Percentiles rank a stretch among this genome's conserved stretches.
phyloP scores from a whole-genome alignment of 1,140 invertebrate genomes.

The Calycopis cecrops region DNA sequence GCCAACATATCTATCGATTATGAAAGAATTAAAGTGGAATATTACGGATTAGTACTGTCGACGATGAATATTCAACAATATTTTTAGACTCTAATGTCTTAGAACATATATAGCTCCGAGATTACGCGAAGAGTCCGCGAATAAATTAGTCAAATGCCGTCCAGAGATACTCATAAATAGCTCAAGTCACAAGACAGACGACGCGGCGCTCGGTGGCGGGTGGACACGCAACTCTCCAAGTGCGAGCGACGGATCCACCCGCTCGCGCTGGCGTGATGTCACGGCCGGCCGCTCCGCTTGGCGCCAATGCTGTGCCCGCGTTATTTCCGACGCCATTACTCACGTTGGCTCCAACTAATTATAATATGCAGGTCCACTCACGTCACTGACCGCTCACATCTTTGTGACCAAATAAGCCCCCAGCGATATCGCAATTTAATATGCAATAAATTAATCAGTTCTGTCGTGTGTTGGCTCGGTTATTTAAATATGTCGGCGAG shows the following conservation, averaged over 20 bases:
- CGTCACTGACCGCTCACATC: constrained; percentile 70
- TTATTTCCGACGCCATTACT: constrained; percentile 72
- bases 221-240: constrained; percentile 77
- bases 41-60: too few relatives aligned
- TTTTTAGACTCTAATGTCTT: too few relatives aligned
- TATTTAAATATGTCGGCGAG: constrained; percentile 34
- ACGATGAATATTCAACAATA: too few relatives aligned
- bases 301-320: constrained; percentile 58
- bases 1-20: too few relatives aligned
- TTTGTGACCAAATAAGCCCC: constrained; percentile 32
- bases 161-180: constrained; percentile 54
- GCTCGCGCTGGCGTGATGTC: constrained; percentile 37
- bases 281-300: constrained; percentile 60
- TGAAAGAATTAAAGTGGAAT: too few relatives aligned
- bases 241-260: constrained; percentile 49
- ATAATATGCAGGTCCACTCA: constrained; percentile 65
- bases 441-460: constrained; percentile 26
- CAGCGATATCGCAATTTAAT: constrained; percentile 17
- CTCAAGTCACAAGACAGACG: constrained; percentile 67
- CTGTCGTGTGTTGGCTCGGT: constrained; percentile 18
- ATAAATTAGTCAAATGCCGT: constrained; percentile 55
- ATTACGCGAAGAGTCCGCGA: constrained; percentile 22
- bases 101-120: too few relatives aligned
- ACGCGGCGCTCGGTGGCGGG: constrained; percentile 28
- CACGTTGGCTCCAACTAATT: constrained; percentile 69